Percentiles rank a stretch among this genome's conserved stretches.
phyloP scores from a whole-genome alignment of 1,140 invertebrate species.

The Theocolax elegans region DNA sequence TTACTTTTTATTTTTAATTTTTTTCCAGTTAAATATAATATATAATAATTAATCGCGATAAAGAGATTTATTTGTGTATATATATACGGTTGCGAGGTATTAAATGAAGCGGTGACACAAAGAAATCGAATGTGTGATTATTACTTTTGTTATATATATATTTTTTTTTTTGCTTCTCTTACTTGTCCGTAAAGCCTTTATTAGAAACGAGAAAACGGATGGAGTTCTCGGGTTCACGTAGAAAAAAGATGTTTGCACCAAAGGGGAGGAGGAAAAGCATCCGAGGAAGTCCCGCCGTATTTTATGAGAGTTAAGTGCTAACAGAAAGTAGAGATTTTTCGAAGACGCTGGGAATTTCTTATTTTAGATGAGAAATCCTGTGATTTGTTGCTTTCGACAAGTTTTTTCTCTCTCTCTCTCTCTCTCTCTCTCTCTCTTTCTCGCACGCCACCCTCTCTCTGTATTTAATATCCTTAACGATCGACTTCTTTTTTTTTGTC shows the following conservation, averaged over 20 bases:
- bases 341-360: conserved; percentile 18
- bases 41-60: too few relatives aligned
- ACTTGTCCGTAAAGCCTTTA: conserved; percentile 29
- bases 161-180: too few relatives aligned
- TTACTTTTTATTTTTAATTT: too few relatives aligned
- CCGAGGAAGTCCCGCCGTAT: conserved; percentile 8
- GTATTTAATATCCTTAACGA: background rate
- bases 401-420: background rate
- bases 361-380: conserved; percentile 21
- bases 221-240: conserved; percentile 9
- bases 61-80: too few relatives aligned
- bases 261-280: background rate
- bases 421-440: background rate
- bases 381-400: conserved; percentile 20
- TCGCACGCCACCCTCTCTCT: background rate
- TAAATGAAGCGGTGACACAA: background rate
- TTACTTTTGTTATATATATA: conserved; percentile 17
- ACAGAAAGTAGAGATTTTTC: conserved; percentile 21
- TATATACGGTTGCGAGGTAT: too few relatives aligned
- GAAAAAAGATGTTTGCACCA: conserved; percentile 17
- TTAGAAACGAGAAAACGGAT: conserved; percentile 34
- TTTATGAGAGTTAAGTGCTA: conserved; percentile 27
- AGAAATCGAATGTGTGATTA: conserved; percentile 16
- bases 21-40: too few relatives aligned
- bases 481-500: background rate